phyloP scores from a whole-genome alignment of 2,888 invertebrate species.

The Drosophila meridionalis region DNA sequence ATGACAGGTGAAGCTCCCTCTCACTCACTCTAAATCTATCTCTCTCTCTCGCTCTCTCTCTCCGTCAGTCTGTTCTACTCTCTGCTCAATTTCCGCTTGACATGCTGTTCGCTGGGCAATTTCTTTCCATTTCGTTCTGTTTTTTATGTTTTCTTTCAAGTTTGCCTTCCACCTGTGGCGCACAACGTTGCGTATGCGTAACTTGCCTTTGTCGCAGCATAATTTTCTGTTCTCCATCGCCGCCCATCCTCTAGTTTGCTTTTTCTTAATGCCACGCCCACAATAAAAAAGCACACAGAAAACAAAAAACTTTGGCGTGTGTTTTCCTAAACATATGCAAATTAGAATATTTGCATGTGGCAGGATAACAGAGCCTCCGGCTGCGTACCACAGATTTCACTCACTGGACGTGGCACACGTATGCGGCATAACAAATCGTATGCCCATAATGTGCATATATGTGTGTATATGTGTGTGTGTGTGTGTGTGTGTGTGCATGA shows the following conservation, averaged over 20 bases:
- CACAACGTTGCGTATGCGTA: conserved; percentile 53
- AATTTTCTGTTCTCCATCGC: conserved; percentile 35
- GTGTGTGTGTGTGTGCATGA: not conserved
- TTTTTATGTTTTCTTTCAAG: conserved; percentile 54
- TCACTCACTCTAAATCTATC: not conserved
- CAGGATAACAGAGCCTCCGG: conserved; percentile 45
- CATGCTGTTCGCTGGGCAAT: conserved; percentile 60
- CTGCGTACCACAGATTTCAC: conserved; percentile 36
- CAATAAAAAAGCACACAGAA: conserved; percentile 34
- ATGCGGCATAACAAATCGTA: conserved; percentile 49
- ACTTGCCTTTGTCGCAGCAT: conserved; percentile 26
- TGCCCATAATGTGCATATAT: not conserved
- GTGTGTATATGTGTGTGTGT: not conserved
- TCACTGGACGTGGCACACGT: conserved; percentile 39
- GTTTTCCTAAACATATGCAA: conserved; percentile 71
- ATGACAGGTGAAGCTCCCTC: conserved; percentile 16
- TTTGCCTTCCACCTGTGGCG: conserved; percentile 72
- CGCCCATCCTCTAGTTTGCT: not conserved
- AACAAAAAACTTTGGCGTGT: conserved; percentile 35
- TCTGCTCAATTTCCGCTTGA: conserved; percentile 65
- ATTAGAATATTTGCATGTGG: conserved; percentile 78
- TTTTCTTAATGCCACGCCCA: conserved; percentile 34
- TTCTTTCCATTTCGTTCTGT: conserved; percentile 34
- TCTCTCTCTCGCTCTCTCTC: not conserved
- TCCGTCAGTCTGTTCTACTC: conserved; percentile 5